Conservation (phyloP, 2,797 vertebrate genomes). For the Tamandua tetradactyla region DNA sequence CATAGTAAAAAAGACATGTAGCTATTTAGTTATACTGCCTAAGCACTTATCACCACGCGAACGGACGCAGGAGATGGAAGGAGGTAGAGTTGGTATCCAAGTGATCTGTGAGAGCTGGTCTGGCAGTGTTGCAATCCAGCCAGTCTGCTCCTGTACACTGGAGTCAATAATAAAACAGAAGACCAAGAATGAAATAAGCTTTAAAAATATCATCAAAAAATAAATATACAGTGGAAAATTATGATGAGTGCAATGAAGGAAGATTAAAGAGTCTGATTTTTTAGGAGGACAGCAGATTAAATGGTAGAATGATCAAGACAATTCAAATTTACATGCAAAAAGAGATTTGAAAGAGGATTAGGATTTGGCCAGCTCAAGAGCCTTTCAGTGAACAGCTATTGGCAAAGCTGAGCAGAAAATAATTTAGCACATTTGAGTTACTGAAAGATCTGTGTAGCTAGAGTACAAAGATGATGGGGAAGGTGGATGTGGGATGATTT, state of each 20-base stretch:
- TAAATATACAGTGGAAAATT: background rate
- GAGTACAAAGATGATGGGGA: background rate
- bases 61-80: background rate
- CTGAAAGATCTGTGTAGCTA: background rate
- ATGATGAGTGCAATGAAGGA: background rate
- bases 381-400: background rate
- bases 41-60: background rate
- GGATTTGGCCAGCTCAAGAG: background rate
- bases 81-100: too few relatives aligned
- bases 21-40: background rate
- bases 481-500: background rate
- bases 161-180: background rate
- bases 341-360: too few relatives aligned
- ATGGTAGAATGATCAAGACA: background rate
- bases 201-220: background rate
- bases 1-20: background rate
- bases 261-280: background rate
- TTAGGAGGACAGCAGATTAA: background rate
- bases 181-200: background rate
- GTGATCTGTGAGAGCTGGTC: background rate
- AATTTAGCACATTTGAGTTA: background rate
- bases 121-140: background rate
- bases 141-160: background rate
- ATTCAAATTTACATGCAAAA: background rate
- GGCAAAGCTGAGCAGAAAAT: background rate